Percentiles rank a stretch among this genome's conserved stretches.
phyloP scores from a whole-genome alignment of 2,797 vertebrate species.

The Sciurus vulgaris region DNA sequence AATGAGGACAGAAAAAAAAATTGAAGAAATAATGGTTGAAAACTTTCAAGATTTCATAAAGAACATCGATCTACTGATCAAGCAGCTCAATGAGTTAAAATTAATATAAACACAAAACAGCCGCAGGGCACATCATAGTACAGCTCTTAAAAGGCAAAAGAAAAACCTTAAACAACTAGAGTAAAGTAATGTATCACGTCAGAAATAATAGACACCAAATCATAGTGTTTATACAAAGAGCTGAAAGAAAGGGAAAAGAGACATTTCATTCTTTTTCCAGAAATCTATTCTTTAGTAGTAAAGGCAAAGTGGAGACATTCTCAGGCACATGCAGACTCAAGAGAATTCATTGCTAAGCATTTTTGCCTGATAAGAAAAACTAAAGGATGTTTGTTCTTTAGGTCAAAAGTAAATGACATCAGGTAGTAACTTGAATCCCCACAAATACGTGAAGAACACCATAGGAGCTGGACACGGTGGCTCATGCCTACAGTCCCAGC shows the following conservation, averaged over 20 bases:
- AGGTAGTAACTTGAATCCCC: background rate
- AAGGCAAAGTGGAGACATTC: background rate
- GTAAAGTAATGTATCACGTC: background rate
- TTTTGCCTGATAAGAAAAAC: background rate
- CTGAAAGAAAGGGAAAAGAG: background rate
- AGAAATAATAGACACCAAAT: background rate
- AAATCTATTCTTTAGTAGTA: background rate
- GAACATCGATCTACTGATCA: background rate
- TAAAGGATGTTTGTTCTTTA: background rate
- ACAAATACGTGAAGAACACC: background rate
- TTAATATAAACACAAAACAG: background rate
- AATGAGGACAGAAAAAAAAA: background rate
- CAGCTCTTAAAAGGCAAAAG: constrained; percentile 13
- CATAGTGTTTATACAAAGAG: background rate
- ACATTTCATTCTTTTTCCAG: background rate
- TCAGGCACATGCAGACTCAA: background rate
- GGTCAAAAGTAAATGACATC: background rate
- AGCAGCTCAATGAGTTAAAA: background rate
- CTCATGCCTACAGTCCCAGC: too few species aligned
- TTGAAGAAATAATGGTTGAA: constrained; percentile 32
- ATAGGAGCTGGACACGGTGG: background rate
- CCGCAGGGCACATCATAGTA: background rate
- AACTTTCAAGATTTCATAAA: background rate
- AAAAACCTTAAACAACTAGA: background rate
- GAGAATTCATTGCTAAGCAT: background rate